Conservation (phyloP, 2,113 vertebrate species). For the Meriones unguiculatus region DNA sequence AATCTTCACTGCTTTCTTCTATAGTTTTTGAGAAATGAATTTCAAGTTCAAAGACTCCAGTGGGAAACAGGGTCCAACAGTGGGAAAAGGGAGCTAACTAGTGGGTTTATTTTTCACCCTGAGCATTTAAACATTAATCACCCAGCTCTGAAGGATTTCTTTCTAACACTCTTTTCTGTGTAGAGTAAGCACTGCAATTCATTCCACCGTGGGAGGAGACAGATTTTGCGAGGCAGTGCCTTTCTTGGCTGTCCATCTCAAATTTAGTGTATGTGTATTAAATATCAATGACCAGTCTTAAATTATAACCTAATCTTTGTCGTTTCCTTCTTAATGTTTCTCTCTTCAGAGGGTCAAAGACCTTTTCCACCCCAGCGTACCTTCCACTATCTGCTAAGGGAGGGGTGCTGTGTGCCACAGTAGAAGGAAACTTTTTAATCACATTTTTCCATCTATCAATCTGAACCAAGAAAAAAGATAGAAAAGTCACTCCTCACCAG, state of each 20-base stretch:
- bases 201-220: slow-evolving; percentile 67
- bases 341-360: neutral
- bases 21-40: neutral
- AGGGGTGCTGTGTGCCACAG: neutral
- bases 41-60: neutral
- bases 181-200: slow-evolving; percentile 62
- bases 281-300: neutral
- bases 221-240: slow-evolving; percentile 61
- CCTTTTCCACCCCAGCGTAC: neutral
- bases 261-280: neutral
- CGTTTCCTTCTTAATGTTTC: neutral
- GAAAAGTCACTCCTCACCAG: neutral
- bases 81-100: slow-evolving; percentile 37
- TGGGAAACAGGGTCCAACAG: neutral
- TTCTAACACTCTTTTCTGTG: slow-evolving; percentile 77
- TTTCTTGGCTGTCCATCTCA: neutral
- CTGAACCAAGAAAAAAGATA: slow-evolving; percentile 13
- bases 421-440: neutral
- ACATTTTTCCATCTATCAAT: neutral
- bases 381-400: neutral
- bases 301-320: neutral
- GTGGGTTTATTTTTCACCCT: slow-evolving; percentile 62
- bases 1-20: neutral
- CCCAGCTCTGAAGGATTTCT: slow-evolving; percentile 79
- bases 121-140: slow-evolving; percentile 75